Percentiles rank a stretch among this genome's conserved stretches.
These are phyloP conservation scores for Cephalopterus ornatus DNA, from an alignment of 2,113 vertebrate genomes.

Conservation along the genomic window DNA sequence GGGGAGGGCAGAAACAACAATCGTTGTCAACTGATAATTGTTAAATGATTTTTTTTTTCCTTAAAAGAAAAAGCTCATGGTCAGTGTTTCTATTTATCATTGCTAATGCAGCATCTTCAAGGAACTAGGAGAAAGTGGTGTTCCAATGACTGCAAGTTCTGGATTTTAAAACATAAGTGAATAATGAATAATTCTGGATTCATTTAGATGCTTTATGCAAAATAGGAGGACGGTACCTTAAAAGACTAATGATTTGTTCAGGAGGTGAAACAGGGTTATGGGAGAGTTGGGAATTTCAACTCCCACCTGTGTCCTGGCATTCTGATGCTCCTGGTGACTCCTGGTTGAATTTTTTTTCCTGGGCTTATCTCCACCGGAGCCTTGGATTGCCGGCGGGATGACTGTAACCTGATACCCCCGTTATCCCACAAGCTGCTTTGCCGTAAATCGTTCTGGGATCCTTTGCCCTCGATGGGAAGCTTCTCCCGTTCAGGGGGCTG, in stretches of 20 bases:
- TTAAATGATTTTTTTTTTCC: neutral
- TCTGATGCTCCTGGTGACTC: neutral
- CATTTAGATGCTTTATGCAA: neutral
- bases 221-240: neutral
- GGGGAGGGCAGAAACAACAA: neutral
- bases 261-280: neutral
- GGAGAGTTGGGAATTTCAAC: neutral
- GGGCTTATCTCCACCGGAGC: neutral
- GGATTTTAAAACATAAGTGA: neutral
- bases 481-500: neutral
- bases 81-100: neutral
- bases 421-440: neutral
- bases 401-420: neutral
- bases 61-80: neutral
- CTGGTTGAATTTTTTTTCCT: neutral
- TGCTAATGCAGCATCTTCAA: neutral
- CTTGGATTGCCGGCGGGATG: neutral
- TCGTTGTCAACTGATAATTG: rapidly evolving
- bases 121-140: neutral
- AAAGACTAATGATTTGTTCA: neutral
- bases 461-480: neutral
- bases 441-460: neutral
- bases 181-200: neutral
- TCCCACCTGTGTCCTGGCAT: rapidly evolving
- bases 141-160: neutral